Evolutionary conservation across 2,113 vertebrate species (phyloP).

Genomic region (Rutilus rutilus): DNA sequence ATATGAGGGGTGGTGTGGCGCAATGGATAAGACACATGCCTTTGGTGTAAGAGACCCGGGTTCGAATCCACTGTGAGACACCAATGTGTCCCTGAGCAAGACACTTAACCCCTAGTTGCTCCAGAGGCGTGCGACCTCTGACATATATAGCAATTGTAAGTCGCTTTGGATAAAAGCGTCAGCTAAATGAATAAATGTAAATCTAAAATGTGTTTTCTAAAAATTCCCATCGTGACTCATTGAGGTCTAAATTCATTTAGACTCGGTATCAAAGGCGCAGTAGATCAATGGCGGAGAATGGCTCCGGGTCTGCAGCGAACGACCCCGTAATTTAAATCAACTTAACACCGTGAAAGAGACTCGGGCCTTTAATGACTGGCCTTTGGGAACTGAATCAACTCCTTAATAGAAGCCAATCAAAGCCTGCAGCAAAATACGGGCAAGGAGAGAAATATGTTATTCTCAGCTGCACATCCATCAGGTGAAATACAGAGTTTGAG

Average conservation of each 20-base stretch:
- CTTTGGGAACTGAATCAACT: conserved; percentile 47
- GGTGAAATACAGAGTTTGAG: not conserved
- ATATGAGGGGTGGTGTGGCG: too few species aligned
- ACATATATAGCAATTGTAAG: too few species aligned
- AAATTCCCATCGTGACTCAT: not conserved
- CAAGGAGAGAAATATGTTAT: conserved; percentile 34
- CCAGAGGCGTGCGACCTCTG: too few species aligned
- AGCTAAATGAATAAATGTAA: too few species aligned
- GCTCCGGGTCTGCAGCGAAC: conserved; percentile 18
- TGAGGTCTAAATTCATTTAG: conserved; percentile 8
- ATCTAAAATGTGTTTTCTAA: not conserved
- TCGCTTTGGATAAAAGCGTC: too few species aligned
- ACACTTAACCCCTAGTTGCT: too few species aligned
- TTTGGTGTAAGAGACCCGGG: too few species aligned
- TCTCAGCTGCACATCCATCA: conserved; percentile 1
- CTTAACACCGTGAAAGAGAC: conserved; percentile 43
- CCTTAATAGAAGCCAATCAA: conserved; percentile 43
- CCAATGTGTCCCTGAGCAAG: too few species aligned
- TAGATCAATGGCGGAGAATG: conserved; percentile 36
- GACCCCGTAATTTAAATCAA: conserved; percentile 43
- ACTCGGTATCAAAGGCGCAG: conserved; percentile 19
- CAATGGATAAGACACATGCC: too few species aligned
- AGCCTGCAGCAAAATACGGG: conserved; percentile 31
- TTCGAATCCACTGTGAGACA: too few species aligned
- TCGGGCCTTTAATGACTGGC: conserved; percentile 41